Conservation (phyloP, 2,888 invertebrate genomes). For the Doris montereyensis region DNA sequence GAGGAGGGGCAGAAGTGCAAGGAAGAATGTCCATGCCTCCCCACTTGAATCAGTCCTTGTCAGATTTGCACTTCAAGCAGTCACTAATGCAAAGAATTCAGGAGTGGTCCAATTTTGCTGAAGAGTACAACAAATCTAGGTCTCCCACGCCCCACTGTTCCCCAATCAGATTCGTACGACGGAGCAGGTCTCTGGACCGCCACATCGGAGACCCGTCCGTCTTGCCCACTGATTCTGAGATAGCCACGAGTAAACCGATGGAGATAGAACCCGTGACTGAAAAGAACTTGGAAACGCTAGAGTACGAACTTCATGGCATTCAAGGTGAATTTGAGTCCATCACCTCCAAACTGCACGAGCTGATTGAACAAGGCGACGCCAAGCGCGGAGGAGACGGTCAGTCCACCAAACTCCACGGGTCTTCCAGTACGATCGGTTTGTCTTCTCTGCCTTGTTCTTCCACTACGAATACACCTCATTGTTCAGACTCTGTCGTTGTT, state of each 20-base stretch:
- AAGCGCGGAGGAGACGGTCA: no score
- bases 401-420: not conserved
- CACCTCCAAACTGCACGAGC: conserved; percentile 56
- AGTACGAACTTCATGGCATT: conserved; percentile 59
- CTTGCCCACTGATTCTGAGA: conserved; percentile 15
- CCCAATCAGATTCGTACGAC: conserved; percentile 42
- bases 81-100: conserved; percentile 56
- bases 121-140: conserved; percentile 46
- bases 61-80: conserved; percentile 54
- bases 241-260: conserved; percentile 12
- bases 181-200: conserved; percentile 52
- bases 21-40: conserved; percentile 50
- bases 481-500: not conserved
- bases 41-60: conserved; percentile 44
- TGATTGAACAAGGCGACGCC: conserved; percentile 46
- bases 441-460: not conserved
- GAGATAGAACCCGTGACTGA: conserved; percentile 48
- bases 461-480: not conserved
- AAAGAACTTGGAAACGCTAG: conserved; percentile 53
- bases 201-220: conserved; percentile 48
- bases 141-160: conserved; percentile 53
- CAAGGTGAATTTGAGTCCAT: conserved; percentile 62
- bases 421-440: not conserved
- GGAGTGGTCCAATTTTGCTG: conserved; percentile 54
- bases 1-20: conserved; percentile 46